These are phyloP conservation scores for Poecilia gillii DNA, from an alignment of 2,797 vertebrate genomes.

Conservation along the genomic window DNA sequence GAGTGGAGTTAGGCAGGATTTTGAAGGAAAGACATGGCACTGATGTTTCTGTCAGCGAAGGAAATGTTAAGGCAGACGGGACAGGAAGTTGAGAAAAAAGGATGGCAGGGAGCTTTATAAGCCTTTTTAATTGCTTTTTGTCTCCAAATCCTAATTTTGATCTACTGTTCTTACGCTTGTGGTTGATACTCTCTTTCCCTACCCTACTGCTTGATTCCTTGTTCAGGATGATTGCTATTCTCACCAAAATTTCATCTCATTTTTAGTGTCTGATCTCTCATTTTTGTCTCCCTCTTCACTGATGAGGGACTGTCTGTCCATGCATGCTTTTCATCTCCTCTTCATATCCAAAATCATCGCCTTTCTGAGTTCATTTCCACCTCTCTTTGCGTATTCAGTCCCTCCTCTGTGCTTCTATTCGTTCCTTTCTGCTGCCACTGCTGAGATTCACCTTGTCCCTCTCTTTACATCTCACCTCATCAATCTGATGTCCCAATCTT, in stretches of 20 bases:
- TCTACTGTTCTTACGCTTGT: not conserved
- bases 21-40: constrained; percentile 23
- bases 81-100: constrained; percentile 23
- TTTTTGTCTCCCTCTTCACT: constrained; percentile 35
- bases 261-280: constrained; percentile 24
- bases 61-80: constrained; percentile 44
- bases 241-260: constrained; percentile 19
- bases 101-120: constrained; percentile 1
- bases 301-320: constrained; percentile 38
- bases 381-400: constrained; percentile 38
- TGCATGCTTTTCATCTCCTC: constrained; percentile 25
- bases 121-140: constrained; percentile 8
- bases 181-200: not conserved
- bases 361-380: constrained; percentile 58
- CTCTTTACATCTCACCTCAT: constrained; percentile 66
- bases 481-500: constrained; percentile 70
- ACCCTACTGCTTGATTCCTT: constrained; percentile 3
- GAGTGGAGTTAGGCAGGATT: constrained; percentile 53
- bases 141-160: constrained; percentile 10
- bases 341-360: constrained; percentile 30
- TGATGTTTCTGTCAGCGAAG: constrained; percentile 49
- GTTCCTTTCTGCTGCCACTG: constrained; percentile 28
- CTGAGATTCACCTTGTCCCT: constrained; percentile 59
- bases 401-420: constrained; percentile 33
- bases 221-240: constrained; percentile 19